Evolutionary conservation across 2,888 invertebrate genomes (phyloP).

Genomic region (Harmothoe impar): DNA sequence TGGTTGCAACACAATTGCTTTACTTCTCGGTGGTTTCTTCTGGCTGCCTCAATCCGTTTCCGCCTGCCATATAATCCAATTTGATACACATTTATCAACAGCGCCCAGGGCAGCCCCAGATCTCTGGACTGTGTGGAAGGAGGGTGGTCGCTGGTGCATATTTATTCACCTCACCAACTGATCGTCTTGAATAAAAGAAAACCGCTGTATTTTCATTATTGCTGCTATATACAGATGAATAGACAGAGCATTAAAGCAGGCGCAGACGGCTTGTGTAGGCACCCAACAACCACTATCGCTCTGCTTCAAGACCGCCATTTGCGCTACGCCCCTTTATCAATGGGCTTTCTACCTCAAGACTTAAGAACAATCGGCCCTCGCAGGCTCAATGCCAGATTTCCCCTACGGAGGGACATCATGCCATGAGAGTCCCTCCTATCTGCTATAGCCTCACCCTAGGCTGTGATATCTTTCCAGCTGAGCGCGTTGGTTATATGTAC

Average conservation of each 20-base stretch:
- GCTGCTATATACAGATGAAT: not conserved
- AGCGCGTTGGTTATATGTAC: not conserved
- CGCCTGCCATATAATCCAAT: conserved; percentile 29
- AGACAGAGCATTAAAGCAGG: not conserved
- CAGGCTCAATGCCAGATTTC: not conserved
- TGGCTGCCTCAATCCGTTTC: not conserved
- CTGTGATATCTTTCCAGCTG: conserved; percentile 9
- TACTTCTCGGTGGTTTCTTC: not conserved
- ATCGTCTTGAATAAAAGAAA: not conserved
- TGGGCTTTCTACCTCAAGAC: not conserved
- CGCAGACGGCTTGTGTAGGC: not conserved
- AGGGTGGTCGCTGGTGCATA: not conserved
- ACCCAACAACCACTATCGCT: not conserved
- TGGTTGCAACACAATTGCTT: not conserved
- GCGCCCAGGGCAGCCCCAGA: not conserved
- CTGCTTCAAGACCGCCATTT: not conserved
- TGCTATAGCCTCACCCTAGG: not conserved
- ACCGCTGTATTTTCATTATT: not conserved
- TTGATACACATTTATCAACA: not conserved
- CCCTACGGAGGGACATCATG: not conserved
- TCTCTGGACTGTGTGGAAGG: not conserved
- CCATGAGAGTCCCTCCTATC: not conserved
- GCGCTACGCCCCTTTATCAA: not conserved
- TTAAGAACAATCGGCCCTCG: conserved; percentile 4
- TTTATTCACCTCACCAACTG: not conserved